Evolutionary conservation across 92 coral and sea anemone genomes (phyloP), one percentile per base, ranked within the genome.

Genomic region (Phenganax subtilis): DNA sequence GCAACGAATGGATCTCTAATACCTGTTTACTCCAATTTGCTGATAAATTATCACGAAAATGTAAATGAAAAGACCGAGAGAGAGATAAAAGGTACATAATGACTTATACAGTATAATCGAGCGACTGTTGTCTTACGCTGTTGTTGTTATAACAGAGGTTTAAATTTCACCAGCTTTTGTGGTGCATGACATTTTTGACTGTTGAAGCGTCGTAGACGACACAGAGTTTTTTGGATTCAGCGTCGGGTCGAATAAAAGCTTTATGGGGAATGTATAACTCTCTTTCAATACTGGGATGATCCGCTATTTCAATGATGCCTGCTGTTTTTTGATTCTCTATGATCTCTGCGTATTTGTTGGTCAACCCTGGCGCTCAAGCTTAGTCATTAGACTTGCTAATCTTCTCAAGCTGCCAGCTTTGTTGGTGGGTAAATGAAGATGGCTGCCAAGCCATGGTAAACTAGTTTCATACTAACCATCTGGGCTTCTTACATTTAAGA

Each of bases 261-360:
- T 85, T 88, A 80, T 88, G 87, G 47, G 87, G 86, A 20, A 85
- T 88, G 75, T 82, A 88, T 69, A 85, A 86, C 44, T 88, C 87
- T 75, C 75, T 54, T 4, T 77, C 81, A 5, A 54, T 53, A 62
- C 83, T 85, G 55, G 16, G 81, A 59, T n/a, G 9, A 6, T 69
- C 30, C 31, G 52, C 54, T 0, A 7, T 31, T 59, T 88, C 81
- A 56, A 82, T 74, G 30, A 71, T 78, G 14, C 85, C 89, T 66
- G 25, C 81, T 72, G 75, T 51, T 67, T 47, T 62, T 65, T 88
- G 86, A 15, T 88, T 87, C 28, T 85, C 65, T 31, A 85, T 75
- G 6, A 88, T 88, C 66, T 81, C 65, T 47, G 28, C 76, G 20
- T 85, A 85, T 6, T 72, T 54, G 15, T 30, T 30, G 12, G 81